A percentile compares a stretch with the other conserved stretches of the same genome.
Evolutionary conservation across 1,140 invertebrate genomes (phyloP).

Genomic region (Psix sp.): DNA sequence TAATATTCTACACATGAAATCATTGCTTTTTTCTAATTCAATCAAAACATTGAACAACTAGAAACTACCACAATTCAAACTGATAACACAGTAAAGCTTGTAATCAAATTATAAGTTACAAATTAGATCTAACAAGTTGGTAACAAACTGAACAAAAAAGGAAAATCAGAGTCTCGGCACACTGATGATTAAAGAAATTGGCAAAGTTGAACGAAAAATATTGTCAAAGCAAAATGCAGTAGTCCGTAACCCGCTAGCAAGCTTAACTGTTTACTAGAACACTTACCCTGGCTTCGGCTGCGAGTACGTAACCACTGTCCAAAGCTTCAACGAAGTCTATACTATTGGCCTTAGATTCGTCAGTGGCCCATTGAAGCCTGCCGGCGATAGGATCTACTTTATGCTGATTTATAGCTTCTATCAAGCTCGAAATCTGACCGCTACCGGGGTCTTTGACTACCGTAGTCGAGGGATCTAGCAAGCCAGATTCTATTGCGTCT

Average conservation of each 20-base stretch:
- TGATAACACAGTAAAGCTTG: too few relatives aligned
- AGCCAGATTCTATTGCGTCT: slow-evolving; percentile 85
- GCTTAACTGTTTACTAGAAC: slow-evolving; percentile 49
- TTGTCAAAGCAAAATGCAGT: slow-evolving; percentile 61
- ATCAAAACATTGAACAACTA: too few relatives aligned
- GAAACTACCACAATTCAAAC: too few relatives aligned
- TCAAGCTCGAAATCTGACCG: slow-evolving; percentile 85
- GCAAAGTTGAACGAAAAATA: slow-evolving; percentile 43
- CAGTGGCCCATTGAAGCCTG: slow-evolving; percentile 80
- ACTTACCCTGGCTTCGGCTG: slow-evolving; percentile 95
- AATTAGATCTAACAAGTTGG: too few relatives aligned
- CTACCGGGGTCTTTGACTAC: slow-evolving; percentile 88
- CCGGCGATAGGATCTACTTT: slow-evolving; percentile 87
- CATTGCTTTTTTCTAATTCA: too few relatives aligned
- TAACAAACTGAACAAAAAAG: too few relatives aligned
- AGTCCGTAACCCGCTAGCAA: slow-evolving; percentile 68
- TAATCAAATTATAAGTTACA: too few relatives aligned
- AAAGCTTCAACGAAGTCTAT: slow-evolving; percentile 91
- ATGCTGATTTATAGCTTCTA: slow-evolving; percentile 86
- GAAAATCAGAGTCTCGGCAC: too few relatives aligned
- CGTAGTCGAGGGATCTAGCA: slow-evolving; percentile 90
- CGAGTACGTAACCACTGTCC: slow-evolving; percentile 90
- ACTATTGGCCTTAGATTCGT: slow-evolving; percentile 79
- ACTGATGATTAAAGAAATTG: too few relatives aligned
- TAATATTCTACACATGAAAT: too few relatives aligned